Base-by-base conservation (phyloP, 2,888 invertebrate species). In the Heliothis peltigera region DNA sequence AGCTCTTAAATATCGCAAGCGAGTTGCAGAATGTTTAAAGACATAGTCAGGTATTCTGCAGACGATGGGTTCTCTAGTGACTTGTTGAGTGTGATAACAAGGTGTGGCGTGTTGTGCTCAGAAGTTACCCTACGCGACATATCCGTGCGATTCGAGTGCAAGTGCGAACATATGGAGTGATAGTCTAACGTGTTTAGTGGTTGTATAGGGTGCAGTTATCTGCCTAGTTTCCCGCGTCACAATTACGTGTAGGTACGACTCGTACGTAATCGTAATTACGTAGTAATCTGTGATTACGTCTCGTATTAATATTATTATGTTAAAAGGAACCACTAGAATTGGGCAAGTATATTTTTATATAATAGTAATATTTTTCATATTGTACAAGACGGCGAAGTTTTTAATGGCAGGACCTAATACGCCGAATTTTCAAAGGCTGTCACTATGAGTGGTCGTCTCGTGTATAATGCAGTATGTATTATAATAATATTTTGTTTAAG, bases 41-140 rank as follows among this genome's bases (percentile, higher is more conserved):
- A 21, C 28, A 43, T n/a, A 3, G 28, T 42, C n/a, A 42, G 39
- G 39, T 32, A 68, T 66, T 65, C 51, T 17, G 15, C 39, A 54
- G 35, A 59, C 22, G 46, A 51, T 46, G 49, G 65, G 12, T n/a
- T 47, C 46, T 53, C 46, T 18, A 39, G 42, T 63, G 75, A 63
- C 69, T 72, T 63, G 75, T 74, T 72, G 68, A 74, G 54, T 56
- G 53, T 53, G 59, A 74, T 57, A 72, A 59, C 62, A 63, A 74
- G 67, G 64, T 64, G 35, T 5, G 48, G 47, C 25, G 44, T 52
- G 43, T 52, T 17, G 44, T 52, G 47, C 28, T 18, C 46, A 42
- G 35, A 71, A 69, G 35, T 71, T 64, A 28, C 46, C 19, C 21
- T 25, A 43, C 32, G 42, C 25, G 18, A 64, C 17, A 46, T 39